These are phyloP conservation scores for Drosophila falleni DNA, from an alignment of 2,888 invertebrate genomes.

Conservation along the genomic window DNA sequence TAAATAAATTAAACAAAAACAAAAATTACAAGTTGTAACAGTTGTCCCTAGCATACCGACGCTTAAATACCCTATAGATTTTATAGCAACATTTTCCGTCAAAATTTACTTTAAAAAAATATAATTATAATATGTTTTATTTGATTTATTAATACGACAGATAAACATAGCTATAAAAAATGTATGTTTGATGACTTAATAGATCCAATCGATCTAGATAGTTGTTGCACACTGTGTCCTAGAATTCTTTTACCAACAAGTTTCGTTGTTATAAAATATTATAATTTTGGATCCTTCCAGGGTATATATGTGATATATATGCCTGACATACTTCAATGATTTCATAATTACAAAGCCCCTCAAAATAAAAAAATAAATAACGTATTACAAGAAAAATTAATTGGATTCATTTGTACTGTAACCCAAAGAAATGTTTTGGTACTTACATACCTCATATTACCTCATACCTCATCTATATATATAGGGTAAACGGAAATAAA, in stretches of 20 bases:
- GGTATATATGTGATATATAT: not conserved
- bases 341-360: not conserved
- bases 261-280: too few species aligned
- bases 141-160: not conserved
- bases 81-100: not conserved
- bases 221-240: too few species aligned
- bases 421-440: not conserved
- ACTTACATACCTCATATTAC: not conserved
- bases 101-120: not conserved
- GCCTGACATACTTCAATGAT: not conserved
- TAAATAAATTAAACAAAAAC: constrained; percentile 23
- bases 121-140: not conserved
- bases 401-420: not conserved
- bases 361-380: too few species aligned
- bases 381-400: not conserved
- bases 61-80: not conserved
- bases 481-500: constrained; percentile 1
- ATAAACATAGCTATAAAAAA: not conserved
- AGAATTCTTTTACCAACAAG: not conserved
- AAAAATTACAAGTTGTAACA: not conserved
- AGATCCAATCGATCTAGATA: too few species aligned
- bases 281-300: not conserved
- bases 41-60: too few species aligned
- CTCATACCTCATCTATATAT: too few species aligned
- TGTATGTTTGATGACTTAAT: not conserved